phyloP scores from a whole-genome alignment of 1,140 invertebrate genomes.

The Temnothorax nylanderi region DNA sequence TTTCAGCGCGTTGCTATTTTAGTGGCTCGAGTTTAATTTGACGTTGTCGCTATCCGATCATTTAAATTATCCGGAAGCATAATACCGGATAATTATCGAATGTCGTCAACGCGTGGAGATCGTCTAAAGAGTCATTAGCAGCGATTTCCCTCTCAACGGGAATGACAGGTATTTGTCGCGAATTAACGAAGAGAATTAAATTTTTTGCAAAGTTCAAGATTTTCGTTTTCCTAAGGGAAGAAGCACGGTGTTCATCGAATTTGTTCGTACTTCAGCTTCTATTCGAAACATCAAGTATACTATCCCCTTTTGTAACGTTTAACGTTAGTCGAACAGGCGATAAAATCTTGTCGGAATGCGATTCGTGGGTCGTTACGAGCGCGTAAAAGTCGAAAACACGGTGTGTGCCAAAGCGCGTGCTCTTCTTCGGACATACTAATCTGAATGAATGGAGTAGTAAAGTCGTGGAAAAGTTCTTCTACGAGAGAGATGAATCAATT shows the following conservation, averaged over 20 bases:
- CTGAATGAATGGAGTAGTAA: conserved; percentile 38
- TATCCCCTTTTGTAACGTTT: background rate
- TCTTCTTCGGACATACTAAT: conserved; percentile 7
- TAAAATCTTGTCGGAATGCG: conserved; percentile 45
- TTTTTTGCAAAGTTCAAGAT: background rate
- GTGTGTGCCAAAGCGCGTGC: background rate
- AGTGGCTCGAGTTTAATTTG: conserved; percentile 46
- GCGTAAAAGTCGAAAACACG: conserved; percentile 44
- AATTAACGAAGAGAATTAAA: conserved; percentile 39
- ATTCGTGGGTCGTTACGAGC: conserved; percentile 33
- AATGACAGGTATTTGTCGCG: conserved; percentile 1
- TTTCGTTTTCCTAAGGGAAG: background rate
- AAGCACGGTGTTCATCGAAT: background rate
- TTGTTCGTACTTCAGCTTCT: background rate
- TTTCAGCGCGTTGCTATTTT: conserved; percentile 39
- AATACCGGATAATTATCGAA: conserved; percentile 28
- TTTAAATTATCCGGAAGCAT: conserved; percentile 40
- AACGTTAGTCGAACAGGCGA: conserved; percentile 7
- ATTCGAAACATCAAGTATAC: background rate
- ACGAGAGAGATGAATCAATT: conserved; percentile 27
- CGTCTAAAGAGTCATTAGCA: conserved; percentile 23
- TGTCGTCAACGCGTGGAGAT: conserved; percentile 16
- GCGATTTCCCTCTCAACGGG: conserved; percentile 20
- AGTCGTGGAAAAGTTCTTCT: background rate
- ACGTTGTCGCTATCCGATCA: background rate